phyloP scores from a whole-genome alignment of 2,113 vertebrate species.

The Lonchura striata region DNA sequence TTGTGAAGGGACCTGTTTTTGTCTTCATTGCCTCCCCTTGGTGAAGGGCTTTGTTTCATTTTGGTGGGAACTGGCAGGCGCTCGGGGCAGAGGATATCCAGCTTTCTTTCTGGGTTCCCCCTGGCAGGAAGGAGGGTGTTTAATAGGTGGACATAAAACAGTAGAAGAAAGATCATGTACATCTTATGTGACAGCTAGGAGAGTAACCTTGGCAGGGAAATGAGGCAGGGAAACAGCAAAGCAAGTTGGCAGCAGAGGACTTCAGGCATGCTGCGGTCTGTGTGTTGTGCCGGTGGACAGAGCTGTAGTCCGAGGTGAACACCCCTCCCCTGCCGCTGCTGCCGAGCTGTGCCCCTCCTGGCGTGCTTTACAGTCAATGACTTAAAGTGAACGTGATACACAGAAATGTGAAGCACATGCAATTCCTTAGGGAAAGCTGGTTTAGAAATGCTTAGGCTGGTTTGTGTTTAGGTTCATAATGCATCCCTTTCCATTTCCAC shows the following conservation, averaged over 20 bases:
- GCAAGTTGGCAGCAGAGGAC: neutral
- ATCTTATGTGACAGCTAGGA: neutral
- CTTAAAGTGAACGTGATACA: neutral
- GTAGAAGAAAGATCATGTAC: neutral
- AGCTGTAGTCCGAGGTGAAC: rapidly evolving
- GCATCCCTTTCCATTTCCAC: neutral
- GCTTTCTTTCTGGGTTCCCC: neutral
- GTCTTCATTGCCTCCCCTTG: neutral
- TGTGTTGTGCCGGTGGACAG: neutral
- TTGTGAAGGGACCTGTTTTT: neutral
- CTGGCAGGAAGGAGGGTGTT: slow-evolving; percentile 30
- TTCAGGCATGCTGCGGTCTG: rapidly evolving
- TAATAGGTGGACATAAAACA: neutral
- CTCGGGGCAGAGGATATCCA: neutral
- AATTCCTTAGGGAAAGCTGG: neutral
- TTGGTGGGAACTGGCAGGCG: neutral
- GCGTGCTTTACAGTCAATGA: rapidly evolving
- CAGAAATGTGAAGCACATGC: neutral
- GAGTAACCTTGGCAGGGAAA: neutral
- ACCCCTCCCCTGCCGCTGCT: neutral
- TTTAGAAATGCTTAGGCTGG: neutral
- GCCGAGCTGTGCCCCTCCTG: neutral
- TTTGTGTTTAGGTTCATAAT: neutral
- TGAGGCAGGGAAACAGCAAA: neutral
- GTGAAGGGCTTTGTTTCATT: neutral